Evolutionary conservation across 2,113 vertebrate species (phyloP).

Genomic region (Nesoenas mayeri): DNA sequence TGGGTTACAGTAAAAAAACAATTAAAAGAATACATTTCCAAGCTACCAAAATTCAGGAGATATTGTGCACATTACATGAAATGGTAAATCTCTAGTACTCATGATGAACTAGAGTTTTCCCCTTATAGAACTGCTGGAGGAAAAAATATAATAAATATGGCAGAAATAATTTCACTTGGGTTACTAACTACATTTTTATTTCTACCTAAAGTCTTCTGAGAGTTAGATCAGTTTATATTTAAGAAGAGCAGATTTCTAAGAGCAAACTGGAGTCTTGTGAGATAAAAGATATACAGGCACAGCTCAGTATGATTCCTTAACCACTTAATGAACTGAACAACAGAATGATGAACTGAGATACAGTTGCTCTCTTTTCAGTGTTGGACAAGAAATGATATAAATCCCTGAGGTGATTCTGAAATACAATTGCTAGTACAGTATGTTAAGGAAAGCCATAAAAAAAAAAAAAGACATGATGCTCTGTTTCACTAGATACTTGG

Average conservation of each 20-base stretch:
- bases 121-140: background rate
- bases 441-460: background rate
- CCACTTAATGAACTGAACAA: background rate
- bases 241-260: background rate
- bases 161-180: background rate
- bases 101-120: background rate
- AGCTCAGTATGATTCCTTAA: background rate
- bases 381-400: background rate
- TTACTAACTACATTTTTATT: background rate
- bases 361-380: background rate
- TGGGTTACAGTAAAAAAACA: background rate
- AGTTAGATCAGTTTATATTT: background rate
- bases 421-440: background rate
- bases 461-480: background rate
- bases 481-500: background rate
- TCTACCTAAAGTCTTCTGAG: background rate
- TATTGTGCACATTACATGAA: background rate
- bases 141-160: background rate
- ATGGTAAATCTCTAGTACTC: background rate
- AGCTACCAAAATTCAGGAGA: background rate
- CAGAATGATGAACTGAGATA: background rate
- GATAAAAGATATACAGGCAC: background rate
- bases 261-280: background rate
- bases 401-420: background rate
- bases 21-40: background rate